Conservation (phyloP, 2,113 vertebrate species). For the Eupsittula cactorum region DNA sequence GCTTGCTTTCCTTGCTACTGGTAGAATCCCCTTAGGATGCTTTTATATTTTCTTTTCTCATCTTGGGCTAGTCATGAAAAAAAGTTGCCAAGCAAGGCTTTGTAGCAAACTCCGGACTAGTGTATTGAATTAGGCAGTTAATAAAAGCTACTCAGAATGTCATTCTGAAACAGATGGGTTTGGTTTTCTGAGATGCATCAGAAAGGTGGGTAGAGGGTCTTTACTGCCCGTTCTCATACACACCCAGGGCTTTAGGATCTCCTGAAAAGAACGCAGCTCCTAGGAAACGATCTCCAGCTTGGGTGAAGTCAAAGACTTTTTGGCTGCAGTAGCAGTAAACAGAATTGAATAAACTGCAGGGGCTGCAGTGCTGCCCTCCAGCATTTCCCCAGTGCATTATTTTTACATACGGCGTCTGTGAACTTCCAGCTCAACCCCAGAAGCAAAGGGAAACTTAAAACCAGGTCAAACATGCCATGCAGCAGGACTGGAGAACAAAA, state of each 20-base stretch:
- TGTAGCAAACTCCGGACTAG: not conserved
- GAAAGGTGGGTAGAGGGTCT: rapidly evolving
- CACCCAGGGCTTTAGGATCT: not conserved
- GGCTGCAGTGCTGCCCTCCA: not conserved
- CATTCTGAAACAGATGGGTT: not conserved
- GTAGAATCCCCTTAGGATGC: not conserved
- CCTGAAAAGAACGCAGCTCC: not conserved
- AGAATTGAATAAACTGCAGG: not conserved
- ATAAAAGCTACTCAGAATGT: not conserved
- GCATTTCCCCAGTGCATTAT: not conserved
- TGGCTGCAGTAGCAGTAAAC: not conserved
- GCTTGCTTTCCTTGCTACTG: not conserved
- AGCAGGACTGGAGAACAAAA: not conserved
- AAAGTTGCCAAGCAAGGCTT: not conserved
- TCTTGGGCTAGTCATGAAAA: not conserved
- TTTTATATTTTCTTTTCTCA: not conserved
- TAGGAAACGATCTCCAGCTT: not conserved
- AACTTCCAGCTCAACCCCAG: not conserved
- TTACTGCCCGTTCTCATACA: not conserved
- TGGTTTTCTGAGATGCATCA: not conserved
- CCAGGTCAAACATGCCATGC: not conserved
- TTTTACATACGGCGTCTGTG: not conserved
- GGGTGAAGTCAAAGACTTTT: not conserved
- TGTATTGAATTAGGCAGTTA: not conserved
- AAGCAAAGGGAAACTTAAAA: not conserved